Percentiles rank a stretch among this genome's conserved stretches.
phyloP scores from a whole-genome alignment of 2,797 vertebrate genomes.

The Myiotriccus ornatus region DNA sequence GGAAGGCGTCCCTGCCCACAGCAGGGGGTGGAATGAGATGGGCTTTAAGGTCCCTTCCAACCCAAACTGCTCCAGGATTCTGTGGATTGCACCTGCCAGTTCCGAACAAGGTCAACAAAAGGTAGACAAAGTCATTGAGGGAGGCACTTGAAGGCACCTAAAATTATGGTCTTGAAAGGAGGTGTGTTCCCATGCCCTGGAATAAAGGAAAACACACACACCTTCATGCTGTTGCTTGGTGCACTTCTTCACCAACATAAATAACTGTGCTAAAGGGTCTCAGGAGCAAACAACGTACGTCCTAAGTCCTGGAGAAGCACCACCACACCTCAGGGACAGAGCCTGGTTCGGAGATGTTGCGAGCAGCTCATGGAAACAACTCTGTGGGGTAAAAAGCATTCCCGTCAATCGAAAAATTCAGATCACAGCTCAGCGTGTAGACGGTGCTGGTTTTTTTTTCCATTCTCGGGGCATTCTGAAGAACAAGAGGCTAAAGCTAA shows the following conservation, averaged over 20 bases:
- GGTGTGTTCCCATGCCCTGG: neutral
- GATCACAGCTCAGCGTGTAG: neutral
- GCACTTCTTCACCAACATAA: neutral
- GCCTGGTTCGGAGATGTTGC: neutral
- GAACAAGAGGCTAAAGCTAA: neutral
- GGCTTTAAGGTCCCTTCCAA: neutral
- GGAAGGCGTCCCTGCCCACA: neutral
- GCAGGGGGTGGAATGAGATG: neutral
- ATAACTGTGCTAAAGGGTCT: neutral
- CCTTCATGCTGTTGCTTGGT: neutral
- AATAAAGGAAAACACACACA: neutral
- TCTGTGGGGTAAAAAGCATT: neutral
- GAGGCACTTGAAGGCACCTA: neutral
- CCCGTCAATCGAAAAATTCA: neutral
- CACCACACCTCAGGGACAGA: accelerated
- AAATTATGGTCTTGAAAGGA: neutral
- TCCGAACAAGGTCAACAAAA: neutral
- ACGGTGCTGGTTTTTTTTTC: neutral
- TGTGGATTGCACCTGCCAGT: neutral
- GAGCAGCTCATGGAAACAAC: neutral
- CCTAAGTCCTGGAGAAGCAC: neutral
- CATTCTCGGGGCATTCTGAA: neutral
- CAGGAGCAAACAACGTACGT: neutral
- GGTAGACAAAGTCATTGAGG: neutral
- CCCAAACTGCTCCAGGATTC: neutral